These are phyloP conservation scores for Microcaecilia unicolor DNA, from an alignment of 2,797 vertebrate genomes.

Conservation along the genomic window DNA sequence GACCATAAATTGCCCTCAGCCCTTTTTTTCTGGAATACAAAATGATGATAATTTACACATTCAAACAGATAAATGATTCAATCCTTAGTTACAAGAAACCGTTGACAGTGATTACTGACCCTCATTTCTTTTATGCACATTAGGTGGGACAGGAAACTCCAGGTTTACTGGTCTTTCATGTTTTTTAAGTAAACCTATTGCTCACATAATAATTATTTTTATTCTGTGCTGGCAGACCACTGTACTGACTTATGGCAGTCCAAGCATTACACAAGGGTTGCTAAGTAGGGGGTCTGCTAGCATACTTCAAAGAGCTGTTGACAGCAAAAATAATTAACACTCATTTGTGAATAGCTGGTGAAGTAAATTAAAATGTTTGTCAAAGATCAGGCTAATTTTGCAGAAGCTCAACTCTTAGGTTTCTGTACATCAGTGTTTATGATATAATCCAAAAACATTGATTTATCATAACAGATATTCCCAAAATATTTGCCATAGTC, in stretches of 20 bases:
- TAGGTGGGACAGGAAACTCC: conserved; percentile 45
- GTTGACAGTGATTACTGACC: conserved; percentile 71
- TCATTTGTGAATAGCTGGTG: conserved; percentile 16
- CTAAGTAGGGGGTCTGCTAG: conserved; percentile 24
- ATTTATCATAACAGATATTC: no score
- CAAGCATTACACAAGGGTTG: no score
- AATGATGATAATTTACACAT: conserved; percentile 60
- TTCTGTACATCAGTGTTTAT: not conserved
- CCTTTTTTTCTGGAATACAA: conserved; percentile 38
- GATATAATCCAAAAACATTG: not conserved
- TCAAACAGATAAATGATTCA: conserved; percentile 75
- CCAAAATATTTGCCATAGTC: no score
- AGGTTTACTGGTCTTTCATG: conserved; percentile 51
- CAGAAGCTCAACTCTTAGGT: conserved; percentile 4
- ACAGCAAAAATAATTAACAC: conserved; percentile 31
- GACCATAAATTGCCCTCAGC: conserved; percentile 40
- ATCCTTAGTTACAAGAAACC: conserved; percentile 69
- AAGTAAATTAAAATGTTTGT: conserved; percentile 15
- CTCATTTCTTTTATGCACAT: conserved; percentile 60
- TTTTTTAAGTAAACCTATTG: conserved; percentile 57
- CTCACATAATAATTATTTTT: conserved; percentile 60
- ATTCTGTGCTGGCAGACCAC: conserved; percentile 42
- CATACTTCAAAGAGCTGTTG: conserved; percentile 17
- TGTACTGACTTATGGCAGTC: no score
- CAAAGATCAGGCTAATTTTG: not conserved